Conservation (phyloP, 2,113 vertebrate genomes). For the Calcarius ornatus region DNA sequence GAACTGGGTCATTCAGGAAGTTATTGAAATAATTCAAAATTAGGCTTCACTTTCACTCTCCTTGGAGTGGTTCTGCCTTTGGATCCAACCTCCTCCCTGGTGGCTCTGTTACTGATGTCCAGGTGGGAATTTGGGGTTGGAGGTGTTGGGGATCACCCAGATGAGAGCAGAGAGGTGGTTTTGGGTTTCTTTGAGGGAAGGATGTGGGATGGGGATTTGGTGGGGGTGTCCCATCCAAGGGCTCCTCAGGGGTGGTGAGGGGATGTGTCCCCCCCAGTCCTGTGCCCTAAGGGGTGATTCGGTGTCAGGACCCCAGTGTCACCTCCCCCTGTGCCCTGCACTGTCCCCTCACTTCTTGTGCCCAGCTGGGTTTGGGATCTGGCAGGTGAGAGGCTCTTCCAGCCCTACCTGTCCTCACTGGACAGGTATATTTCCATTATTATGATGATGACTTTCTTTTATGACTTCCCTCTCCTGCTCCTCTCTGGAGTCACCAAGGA, state of each 20-base stretch:
- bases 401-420: not conserved
- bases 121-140: not conserved
- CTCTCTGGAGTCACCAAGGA: not conserved
- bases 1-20: slow-evolving; percentile 35
- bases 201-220: not conserved
- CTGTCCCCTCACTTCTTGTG: not conserved
- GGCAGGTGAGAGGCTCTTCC: not conserved
- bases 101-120: fast-evolving
- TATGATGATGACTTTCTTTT: too few species aligned
- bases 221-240: not conserved
- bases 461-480: not conserved
- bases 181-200: fast-evolving
- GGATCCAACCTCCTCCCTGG: not conserved
- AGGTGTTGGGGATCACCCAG: not conserved
- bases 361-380: not conserved
- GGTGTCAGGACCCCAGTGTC: fast-evolving
- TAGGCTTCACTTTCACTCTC: not conserved
- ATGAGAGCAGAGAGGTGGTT: not conserved
- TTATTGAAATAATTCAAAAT: slow-evolving; percentile 12
- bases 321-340: not conserved
- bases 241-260: fast-evolving
- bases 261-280: fast-evolving
- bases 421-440: too few species aligned
- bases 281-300: not conserved
- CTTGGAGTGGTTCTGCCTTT: not conserved